phyloP scores from a whole-genome alignment of 2,113 vertebrate species.

The western clawed frog (Xenopus tropicalis) region DNA sequence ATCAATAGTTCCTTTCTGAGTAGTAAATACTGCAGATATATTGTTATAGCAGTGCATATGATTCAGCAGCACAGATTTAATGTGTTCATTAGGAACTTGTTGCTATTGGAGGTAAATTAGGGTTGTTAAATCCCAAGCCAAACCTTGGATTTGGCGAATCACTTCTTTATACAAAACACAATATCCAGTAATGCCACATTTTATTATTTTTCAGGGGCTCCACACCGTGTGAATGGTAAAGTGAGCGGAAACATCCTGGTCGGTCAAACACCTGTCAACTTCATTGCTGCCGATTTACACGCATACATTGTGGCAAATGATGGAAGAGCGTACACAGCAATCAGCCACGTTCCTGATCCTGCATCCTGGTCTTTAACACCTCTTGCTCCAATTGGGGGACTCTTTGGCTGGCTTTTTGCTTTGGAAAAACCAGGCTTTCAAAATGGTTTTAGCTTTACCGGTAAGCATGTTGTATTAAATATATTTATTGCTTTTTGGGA shows the following conservation, averaged over 20 bases:
- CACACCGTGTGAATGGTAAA: constrained; percentile 91
- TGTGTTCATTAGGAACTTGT: too few species aligned
- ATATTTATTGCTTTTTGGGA: background rate
- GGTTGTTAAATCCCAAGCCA: too few species aligned
- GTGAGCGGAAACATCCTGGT: constrained; percentile 79
- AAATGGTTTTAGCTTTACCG: constrained; percentile 86
- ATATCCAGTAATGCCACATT: too few species aligned
- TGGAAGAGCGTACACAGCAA: constrained; percentile 84
- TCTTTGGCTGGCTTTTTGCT: constrained; percentile 94
- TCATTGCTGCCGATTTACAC: constrained; percentile 78
- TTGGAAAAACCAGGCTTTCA: constrained; percentile 81
- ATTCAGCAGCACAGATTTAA: too few species aligned
- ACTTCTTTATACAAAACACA: too few species aligned
- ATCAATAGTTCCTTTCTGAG: too few species aligned
- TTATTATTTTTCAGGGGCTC: constrained; percentile 67
- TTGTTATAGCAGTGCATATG: too few species aligned
- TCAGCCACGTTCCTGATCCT: constrained; percentile 82
- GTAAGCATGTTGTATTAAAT: constrained; percentile 57
- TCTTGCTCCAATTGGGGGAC: constrained; percentile 77
- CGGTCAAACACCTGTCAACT: constrained; percentile 64
- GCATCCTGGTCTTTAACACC: constrained; percentile 83
- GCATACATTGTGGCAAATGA: constrained; percentile 91
- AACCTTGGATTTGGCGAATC: too few species aligned
- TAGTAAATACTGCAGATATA: too few species aligned
- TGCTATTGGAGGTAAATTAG: too few species aligned